phyloP scores from a whole-genome alignment of 2,888 invertebrate species.

The Cerastis leucographa region DNA sequence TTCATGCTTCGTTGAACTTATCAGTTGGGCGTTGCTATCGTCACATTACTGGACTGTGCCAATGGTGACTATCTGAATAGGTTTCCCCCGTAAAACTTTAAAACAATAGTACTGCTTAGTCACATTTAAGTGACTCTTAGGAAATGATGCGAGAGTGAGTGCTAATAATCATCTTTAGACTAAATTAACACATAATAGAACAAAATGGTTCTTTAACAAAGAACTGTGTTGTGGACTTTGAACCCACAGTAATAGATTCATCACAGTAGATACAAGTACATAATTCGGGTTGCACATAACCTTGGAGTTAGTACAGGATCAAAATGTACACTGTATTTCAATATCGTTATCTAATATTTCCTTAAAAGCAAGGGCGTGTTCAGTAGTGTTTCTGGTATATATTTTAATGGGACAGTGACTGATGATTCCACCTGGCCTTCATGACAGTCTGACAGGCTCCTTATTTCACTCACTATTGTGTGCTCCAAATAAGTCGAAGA shows the following conservation, averaged over 20 bases:
- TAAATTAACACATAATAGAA: not conserved
- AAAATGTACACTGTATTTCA: conserved; percentile 39
- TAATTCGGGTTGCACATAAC: not conserved
- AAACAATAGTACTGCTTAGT: conserved; percentile 5
- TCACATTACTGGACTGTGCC: not conserved
- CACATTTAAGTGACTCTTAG: not conserved
- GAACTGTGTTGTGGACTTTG: not conserved
- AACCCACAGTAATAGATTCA: conserved; percentile 1
- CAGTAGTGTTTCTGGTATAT: conserved; percentile 26
- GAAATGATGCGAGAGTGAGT: not conserved
- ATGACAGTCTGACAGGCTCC: conserved; percentile 45
- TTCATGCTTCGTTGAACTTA: conserved; percentile 15
- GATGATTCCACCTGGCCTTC: conserved; percentile 43
- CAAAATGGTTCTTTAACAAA: not conserved
- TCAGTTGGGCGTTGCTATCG: not conserved
- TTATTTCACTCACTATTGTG: conserved; percentile 54
- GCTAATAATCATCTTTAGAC: not conserved
- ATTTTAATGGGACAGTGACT: conserved; percentile 56
- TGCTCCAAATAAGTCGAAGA: conserved; percentile 44
- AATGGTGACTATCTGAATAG: not conserved
- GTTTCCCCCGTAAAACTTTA: not conserved
- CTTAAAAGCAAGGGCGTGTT: conserved; percentile 49
- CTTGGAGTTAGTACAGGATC: not conserved
- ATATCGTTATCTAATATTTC: conserved; percentile 55
- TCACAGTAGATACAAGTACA: conserved; percentile 6